phyloP scores from a whole-genome alignment of 2,113 vertebrate species.

The Chrysochloris asiatica region DNA sequence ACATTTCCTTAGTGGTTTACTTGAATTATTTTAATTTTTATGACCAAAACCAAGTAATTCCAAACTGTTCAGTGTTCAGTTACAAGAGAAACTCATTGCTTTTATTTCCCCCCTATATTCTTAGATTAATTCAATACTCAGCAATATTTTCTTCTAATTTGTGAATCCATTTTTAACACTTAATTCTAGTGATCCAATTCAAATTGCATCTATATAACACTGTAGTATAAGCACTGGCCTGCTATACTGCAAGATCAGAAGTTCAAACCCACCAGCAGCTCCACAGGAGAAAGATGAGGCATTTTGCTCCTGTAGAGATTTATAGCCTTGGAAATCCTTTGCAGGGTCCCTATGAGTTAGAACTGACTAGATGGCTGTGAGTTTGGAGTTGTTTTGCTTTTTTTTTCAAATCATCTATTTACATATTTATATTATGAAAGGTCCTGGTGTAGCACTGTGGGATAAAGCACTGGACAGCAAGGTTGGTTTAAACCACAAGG shows the following conservation, averaged over 20 bases:
- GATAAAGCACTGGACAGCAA: too few relatives aligned
- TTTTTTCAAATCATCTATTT: background rate
- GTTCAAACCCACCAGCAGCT: too few relatives aligned
- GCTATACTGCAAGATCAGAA: too few relatives aligned
- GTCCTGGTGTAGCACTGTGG: too few relatives aligned
- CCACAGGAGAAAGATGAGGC: too few relatives aligned
- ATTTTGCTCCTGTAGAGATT: too few relatives aligned
- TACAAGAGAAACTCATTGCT: background rate
- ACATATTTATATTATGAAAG: background rate
- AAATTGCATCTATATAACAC: background rate
- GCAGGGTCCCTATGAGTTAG: too few relatives aligned
- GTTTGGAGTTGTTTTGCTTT: too few relatives aligned
- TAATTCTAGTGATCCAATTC: background rate
- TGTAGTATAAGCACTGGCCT: too few relatives aligned
- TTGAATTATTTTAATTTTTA: constrained; percentile 34
- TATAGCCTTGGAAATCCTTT: too few relatives aligned
- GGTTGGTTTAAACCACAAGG: too few relatives aligned
- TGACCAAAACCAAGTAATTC: background rate
- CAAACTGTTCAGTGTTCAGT: background rate
- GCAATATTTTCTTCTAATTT: background rate
- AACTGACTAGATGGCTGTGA: too few relatives aligned
- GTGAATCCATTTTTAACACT: background rate
- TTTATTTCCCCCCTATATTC: background rate
- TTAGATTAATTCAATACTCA: constrained; percentile 13
- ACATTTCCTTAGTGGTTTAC: background rate